phyloP scores from a whole-genome alignment of 2,113 vertebrate genomes.

The Romanogobio albipinnatus region DNA sequence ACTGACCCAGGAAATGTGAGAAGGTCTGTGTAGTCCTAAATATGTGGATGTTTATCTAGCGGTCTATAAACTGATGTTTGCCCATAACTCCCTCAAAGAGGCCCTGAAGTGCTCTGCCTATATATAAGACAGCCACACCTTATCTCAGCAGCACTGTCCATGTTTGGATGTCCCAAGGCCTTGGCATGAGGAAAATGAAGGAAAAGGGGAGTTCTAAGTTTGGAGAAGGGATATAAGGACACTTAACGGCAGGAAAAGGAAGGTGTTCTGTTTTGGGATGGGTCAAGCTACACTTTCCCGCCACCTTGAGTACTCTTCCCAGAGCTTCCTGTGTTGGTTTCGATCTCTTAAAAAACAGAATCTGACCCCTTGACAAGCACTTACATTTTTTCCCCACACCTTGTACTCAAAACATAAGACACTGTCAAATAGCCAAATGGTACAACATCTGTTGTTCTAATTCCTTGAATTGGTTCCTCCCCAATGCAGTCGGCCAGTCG shows the following conservation, averaged over 20 bases:
- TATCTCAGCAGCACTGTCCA: conserved; percentile 44
- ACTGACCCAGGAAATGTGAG: not conserved
- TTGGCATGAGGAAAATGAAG: conserved; percentile 40
- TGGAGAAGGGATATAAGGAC: conserved; percentile 50
- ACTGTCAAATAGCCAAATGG: conserved; percentile 31
- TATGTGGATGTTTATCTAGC: conserved; percentile 55
- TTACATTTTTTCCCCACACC: not conserved
- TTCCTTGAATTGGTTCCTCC: conserved; percentile 45
- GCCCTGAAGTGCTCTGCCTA: conserved; percentile 54
- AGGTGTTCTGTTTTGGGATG: conserved; percentile 48
- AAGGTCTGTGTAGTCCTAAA: conserved; percentile 35
- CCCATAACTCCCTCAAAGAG: conserved; percentile 44
- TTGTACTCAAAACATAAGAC: conserved; percentile 22
- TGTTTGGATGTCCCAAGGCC: conserved; percentile 51
- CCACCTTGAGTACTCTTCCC: conserved; percentile 49
- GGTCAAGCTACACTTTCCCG: conserved; percentile 51
- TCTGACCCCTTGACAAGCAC: conserved; percentile 31
- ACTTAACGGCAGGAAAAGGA: conserved; percentile 56
- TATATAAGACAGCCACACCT: conserved; percentile 52
- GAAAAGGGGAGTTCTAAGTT: conserved; percentile 46
- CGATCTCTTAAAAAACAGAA: conserved; percentile 18
- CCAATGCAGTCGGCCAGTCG: conserved; percentile 23
- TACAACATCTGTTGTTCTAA: conserved; percentile 56
- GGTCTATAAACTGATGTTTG: conserved; percentile 58
- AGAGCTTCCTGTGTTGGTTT: conserved; percentile 33